These are phyloP conservation scores for Therioaphis trifolii DNA, from an alignment of 2,888 invertebrate species.

Conservation along the genomic window DNA sequence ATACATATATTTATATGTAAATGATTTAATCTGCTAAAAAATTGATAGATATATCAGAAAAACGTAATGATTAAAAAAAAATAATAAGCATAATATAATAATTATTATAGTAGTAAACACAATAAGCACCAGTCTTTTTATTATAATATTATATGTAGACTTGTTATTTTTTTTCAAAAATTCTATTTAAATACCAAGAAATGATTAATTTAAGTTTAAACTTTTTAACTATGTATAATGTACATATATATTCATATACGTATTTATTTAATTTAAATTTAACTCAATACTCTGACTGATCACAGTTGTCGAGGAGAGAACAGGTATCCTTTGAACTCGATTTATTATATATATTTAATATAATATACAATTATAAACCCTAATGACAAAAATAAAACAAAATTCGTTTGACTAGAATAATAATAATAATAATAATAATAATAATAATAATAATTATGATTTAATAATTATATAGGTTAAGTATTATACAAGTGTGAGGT, in stretches of 20 bases:
- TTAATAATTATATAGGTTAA: constrained; percentile 45
- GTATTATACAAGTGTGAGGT: constrained; percentile 61
- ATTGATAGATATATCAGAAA: constrained; percentile 4
- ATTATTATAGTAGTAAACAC: constrained; percentile 48
- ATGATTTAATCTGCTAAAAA: constrained; percentile 32
- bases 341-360: constrained; percentile 35
- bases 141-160: constrained; percentile 54
- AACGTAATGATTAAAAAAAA: constrained; percentile 12
- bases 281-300: constrained; percentile 24
- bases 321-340: constrained; percentile 36
- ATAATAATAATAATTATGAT: constrained; percentile 32
- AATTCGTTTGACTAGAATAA: constrained; percentile 59
- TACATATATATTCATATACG: background rate
- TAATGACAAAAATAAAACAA: constrained; percentile 53
- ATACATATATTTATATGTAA: background rate
- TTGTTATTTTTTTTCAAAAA: constrained; percentile 33
- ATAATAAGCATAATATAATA: constrained; percentile 25
- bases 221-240: constrained; percentile 22
- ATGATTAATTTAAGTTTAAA: constrained; percentile 49
- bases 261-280: background rate
- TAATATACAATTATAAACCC: constrained; percentile 45
- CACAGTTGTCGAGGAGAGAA: constrained; percentile 10
- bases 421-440: constrained; percentile 47
- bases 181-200: constrained; percentile 46
- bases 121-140: constrained; percentile 62